A percentile compares a stretch with the other conserved stretches of the same genome.
Evolutionary conservation across 2,797 vertebrate genomes (phyloP).

Genomic region (Anas capensis): DNA sequence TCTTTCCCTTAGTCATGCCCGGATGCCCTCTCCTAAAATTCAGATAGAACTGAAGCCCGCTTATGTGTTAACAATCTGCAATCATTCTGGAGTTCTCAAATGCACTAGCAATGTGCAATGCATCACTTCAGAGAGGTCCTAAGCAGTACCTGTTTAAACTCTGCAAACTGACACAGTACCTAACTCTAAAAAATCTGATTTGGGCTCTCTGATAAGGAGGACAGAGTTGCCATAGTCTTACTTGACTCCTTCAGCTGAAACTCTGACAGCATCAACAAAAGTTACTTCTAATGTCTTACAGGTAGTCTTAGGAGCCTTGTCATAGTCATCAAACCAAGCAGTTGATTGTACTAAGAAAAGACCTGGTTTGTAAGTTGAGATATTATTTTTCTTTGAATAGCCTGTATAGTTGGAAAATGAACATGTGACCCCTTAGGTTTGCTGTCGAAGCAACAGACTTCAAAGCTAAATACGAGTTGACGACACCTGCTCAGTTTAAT

Average conservation of each 20-base stretch:
- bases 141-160: not conserved
- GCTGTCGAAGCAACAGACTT: not conserved
- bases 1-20: not conserved
- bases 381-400: not conserved
- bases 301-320: not conserved
- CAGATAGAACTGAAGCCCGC: not conserved
- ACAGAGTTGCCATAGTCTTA: not conserved
- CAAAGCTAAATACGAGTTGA: not conserved
- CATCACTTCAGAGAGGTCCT: not conserved
- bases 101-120: not conserved
- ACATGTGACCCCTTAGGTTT: not conserved
- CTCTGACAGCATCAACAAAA: not conserved
- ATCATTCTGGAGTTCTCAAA: not conserved
- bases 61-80: not conserved
- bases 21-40: not conserved
- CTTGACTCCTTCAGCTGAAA: not conserved
- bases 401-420: not conserved
- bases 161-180: not conserved
- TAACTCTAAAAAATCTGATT: not conserved
- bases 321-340: not conserved
- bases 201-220: not conserved
- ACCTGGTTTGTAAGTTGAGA: not conserved
- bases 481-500: not conserved
- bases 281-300: not conserved
- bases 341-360: not conserved